phyloP scores from a whole-genome alignment of 1,140 invertebrate genomes.

The Drosophila tsacasi region DNA sequence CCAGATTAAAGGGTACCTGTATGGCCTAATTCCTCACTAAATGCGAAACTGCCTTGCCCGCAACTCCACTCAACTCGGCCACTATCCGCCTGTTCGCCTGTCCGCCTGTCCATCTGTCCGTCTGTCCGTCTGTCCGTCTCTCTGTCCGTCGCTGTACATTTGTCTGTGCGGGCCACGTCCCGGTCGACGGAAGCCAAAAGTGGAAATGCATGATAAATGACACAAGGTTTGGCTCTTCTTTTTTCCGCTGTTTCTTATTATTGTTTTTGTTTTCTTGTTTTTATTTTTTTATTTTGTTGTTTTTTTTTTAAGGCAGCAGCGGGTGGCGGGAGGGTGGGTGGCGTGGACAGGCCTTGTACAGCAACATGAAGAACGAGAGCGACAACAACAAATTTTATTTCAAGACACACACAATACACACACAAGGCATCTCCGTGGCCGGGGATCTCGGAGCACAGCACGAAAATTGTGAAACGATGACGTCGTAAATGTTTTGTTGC shows the following conservation, averaged over 20 bases:
- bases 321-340: not conserved
- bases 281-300: conserved; percentile 1
- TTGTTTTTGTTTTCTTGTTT: conserved; percentile 14
- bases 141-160: conserved; percentile 58
- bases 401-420: conserved; percentile 30
- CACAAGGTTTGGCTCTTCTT: conserved; percentile 67
- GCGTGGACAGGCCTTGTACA: conserved; percentile 24
- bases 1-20: conserved; percentile 4
- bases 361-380: conserved; percentile 34
- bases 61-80: conserved; percentile 34
- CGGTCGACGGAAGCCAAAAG: conserved; percentile 81
- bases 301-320: not conserved
- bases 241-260: conserved; percentile 23
- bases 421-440: conserved; percentile 37
- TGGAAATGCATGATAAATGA: conserved; percentile 84
- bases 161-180: conserved; percentile 70
- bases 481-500: conserved; percentile 83
- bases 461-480: conserved; percentile 81
- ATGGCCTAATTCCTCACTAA: conserved; percentile 26
- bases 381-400: conserved; percentile 72
- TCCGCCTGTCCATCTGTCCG: conserved; percentile 15
- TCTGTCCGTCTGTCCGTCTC: conserved; percentile 35
- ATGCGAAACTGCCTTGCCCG: conserved; percentile 29
- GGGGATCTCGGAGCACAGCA: conserved; percentile 46
- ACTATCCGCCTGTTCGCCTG: conserved; percentile 16